Evolutionary conservation across 2,113 vertebrate genomes (phyloP), one percentile per base, ranked within the genome.

Genomic region (Hippocampus barbouri): DNA sequence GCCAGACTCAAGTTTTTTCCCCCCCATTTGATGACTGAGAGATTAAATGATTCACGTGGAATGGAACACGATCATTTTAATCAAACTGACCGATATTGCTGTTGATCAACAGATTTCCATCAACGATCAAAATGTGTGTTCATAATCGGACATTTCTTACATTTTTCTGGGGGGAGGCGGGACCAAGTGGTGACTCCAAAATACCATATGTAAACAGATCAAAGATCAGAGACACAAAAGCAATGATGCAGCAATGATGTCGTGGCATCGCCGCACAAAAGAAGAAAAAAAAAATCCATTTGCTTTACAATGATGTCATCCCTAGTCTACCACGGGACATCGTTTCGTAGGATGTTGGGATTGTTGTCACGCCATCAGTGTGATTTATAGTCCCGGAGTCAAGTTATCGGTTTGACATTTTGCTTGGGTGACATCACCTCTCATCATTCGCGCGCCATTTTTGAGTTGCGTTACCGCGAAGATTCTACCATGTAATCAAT

Each of bases 41-140:
- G 80, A 82, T 85, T 72, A 74, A 72, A 76, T 56, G 16, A 49
- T 49, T 40, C 43, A 7, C 57, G n/a, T 18, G 68, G n/a, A n/a
- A 15, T 21, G 14, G 51, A 53, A 21, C 20, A 14, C 0, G 0
- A 38, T 5, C 34, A 38, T 38, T 38, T 38, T 5, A 38, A 38
- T 38, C 34, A 38, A 38, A 38, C 34, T 38, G 34, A 38, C 34
- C 5, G 30, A 34, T 34, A 34, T 34, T 5, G 34, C 34, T 38
- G 34, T 38, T 38, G 14, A 25, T 5, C 56, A 59, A 59, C 23
- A 59, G 3, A 27, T 59, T 15, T 27, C 23, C 14, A 23, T 56
- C 53, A 56, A 56, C 11, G 9, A 56, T 56, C 53, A 56, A n/a
- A 56, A 56, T 56, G 21, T 3, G n/a, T 11, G 2, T 56, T 56